phyloP scores from a whole-genome alignment of 2,113 vertebrate species.

The Romanogobio albipinnatus region DNA sequence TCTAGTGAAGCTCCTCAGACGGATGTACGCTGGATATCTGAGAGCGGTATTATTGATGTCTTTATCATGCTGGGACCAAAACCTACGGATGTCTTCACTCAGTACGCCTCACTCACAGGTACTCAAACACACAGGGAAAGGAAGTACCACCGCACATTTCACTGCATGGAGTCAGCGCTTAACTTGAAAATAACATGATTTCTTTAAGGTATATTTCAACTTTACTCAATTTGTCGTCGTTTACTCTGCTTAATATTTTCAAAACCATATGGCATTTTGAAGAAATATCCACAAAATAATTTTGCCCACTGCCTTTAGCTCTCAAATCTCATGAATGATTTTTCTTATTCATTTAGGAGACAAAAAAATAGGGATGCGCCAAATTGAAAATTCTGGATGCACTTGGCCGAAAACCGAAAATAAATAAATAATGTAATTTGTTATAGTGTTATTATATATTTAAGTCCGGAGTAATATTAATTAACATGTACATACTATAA shows the following conservation, averaged over 20 bases:
- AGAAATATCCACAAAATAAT: not conserved
- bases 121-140: not conserved
- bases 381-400: no score
- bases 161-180: not conserved
- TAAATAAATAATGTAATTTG: no score
- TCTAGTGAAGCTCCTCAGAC: conserved; percentile 89
- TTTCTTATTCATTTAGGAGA: not conserved
- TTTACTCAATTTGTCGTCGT: not conserved
- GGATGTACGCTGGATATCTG: conserved; percentile 92
- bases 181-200: no score
- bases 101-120: conserved; percentile 91
- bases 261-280: not conserved
- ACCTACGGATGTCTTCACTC: conserved; percentile 78
- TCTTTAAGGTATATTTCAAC: not conserved
- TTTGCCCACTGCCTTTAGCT: not conserved
- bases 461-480: no score
- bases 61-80: conserved; percentile 89
- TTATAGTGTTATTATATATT: no score
- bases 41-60: conserved; percentile 89
- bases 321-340: not conserved
- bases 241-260: not conserved
- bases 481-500: no score
- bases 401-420: no score
- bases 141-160: not conserved
- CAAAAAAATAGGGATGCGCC: not conserved